These are phyloP conservation scores for Cephalotes varians DNA, from an alignment of 2,888 invertebrate species.

Conservation along the genomic window DNA sequence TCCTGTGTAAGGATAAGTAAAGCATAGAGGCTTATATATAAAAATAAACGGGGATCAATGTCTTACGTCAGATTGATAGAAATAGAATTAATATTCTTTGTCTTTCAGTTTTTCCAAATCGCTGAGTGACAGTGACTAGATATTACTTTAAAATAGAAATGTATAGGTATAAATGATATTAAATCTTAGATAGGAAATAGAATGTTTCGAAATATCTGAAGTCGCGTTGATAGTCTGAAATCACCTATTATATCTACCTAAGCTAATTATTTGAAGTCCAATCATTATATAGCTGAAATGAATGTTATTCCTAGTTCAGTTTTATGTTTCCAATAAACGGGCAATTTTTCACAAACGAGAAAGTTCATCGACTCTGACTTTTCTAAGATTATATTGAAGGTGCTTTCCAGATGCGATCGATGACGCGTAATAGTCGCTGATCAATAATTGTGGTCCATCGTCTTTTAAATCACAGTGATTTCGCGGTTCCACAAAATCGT, in stretches of 20 bases:
- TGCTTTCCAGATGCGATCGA: conserved; percentile 60
- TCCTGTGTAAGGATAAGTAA: not conserved
- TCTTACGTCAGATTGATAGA: not conserved
- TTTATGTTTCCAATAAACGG: conserved; percentile 35
- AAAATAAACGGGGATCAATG: not conserved
- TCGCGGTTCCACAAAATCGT: conserved; percentile 25
- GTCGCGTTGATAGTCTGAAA: not conserved
- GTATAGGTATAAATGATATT: too few species aligned
- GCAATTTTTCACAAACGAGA: not conserved
- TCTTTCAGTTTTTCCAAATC: not conserved
- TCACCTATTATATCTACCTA: not conserved
- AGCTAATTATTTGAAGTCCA: conserved; percentile 1
- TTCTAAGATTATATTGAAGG: conserved; percentile 62
- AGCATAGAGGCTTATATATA: too few species aligned
- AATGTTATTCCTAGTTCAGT: not conserved
- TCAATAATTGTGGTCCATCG: conserved; percentile 53
- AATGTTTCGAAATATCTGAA: conserved; percentile 1
- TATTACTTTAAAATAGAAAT: not conserved
- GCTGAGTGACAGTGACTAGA: not conserved
- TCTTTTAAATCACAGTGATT: conserved; percentile 33
- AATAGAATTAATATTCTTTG: not conserved
- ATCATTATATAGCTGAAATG: not conserved
- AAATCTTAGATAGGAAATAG: too few species aligned
- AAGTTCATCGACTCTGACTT: conserved; percentile 59
- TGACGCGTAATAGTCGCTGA: conserved; percentile 59